A percentile compares a stretch with the other conserved stretches of the same genome.
Evolutionary conservation across 2,113 vertebrate species (phyloP).

Genomic region (Gorilla gorilla): DNA sequence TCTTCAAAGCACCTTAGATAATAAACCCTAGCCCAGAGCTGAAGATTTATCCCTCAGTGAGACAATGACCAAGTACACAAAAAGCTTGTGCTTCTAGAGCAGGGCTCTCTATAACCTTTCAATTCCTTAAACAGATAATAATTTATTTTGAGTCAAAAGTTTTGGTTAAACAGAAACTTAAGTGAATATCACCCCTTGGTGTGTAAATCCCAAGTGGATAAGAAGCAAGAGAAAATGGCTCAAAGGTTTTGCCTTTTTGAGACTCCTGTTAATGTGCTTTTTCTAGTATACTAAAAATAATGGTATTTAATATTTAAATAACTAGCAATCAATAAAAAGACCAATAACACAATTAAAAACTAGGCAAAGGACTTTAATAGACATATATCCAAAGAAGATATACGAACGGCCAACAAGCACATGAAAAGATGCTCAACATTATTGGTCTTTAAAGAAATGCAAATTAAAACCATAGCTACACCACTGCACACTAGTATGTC

Average conservation of each 20-base stretch:
- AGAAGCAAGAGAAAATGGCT: background rate
- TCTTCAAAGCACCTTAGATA: background rate
- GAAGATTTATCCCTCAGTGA: background rate
- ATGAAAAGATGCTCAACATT: background rate
- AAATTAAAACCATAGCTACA: background rate
- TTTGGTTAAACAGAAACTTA: background rate
- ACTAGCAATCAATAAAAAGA: background rate
- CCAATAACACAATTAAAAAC: background rate
- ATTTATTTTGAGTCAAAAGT: background rate
- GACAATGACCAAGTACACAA: background rate
- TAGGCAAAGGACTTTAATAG: background rate
- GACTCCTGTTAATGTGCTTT: constrained; percentile 6
- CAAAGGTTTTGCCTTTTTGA: background rate
- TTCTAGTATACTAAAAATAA: background rate
- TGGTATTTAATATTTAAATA: background rate
- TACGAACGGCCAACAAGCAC: background rate
- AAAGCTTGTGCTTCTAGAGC: background rate
- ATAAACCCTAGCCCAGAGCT: background rate
- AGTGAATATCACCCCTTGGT: background rate
- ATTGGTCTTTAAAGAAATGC: background rate
- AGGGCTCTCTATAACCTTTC: background rate
- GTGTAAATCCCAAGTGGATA: background rate
- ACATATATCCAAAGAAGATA: background rate
- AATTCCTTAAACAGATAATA: background rate
- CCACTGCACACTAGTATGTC: background rate